These are phyloP conservation scores for Vesta saturnalis DNA, from an alignment of 2,888 invertebrate species.

Conservation along the genomic window DNA sequence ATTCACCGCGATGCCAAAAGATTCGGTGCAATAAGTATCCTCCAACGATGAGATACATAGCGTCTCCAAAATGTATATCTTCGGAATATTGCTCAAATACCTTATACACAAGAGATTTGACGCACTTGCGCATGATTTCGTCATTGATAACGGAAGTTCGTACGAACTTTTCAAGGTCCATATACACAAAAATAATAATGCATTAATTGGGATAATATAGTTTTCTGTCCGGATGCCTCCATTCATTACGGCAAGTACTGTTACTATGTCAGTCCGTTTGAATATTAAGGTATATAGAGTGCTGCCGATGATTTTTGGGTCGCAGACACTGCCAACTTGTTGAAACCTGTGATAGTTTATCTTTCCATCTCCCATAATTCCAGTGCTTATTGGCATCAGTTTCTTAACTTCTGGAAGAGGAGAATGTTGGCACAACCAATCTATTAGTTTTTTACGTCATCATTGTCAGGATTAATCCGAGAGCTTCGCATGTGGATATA, in stretches of 20 bases:
- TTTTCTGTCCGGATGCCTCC: conserved; percentile 26
- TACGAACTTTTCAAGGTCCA: conserved; percentile 27
- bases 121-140: conserved; percentile 29
- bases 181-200: background rate
- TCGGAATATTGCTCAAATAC: conserved; percentile 31
- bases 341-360: too few species aligned
- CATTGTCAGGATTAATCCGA: conserved; percentile 20
- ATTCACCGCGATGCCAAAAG: conserved; percentile 44
- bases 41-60: conserved; percentile 44
- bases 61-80: conserved; percentile 33
- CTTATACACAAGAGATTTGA: conserved; percentile 41
- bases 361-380: conserved; percentile 31
- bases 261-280: conserved; percentile 32
- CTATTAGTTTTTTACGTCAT: conserved; percentile 1
- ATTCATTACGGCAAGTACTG: conserved; percentile 24
- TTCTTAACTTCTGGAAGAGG: conserved; percentile 26
- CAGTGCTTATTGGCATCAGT: conserved; percentile 38
- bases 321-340: conserved; percentile 23
- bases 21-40: conserved; percentile 47
- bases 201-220: conserved; percentile 14
- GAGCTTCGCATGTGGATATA: too few species aligned
- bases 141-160: conserved; percentile 40
- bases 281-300: conserved; percentile 39
- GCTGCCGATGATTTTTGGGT: conserved; percentile 21
- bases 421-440: conserved; percentile 1